Percentiles rank a stretch among this genome's conserved stretches.
These are phyloP conservation scores for Ispidina picta DNA, from an alignment of 2,797 vertebrate genomes.

Conservation along the genomic window DNA sequence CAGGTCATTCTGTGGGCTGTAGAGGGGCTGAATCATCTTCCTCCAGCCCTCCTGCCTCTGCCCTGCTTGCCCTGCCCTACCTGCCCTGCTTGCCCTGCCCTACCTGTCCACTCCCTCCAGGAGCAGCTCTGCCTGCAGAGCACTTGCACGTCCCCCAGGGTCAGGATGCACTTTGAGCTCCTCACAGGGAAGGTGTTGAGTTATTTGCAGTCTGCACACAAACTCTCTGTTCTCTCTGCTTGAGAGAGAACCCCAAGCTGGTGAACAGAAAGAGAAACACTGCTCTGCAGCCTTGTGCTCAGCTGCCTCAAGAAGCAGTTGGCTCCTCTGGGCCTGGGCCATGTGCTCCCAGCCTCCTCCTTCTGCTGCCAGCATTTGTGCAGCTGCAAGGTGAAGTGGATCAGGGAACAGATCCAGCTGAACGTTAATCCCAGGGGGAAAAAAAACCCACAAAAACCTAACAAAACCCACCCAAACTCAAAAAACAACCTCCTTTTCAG, in stretches of 20 bases:
- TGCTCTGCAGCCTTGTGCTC: neutral
- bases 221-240: neutral
- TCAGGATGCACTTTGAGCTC: neutral
- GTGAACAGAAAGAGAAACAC: neutral
- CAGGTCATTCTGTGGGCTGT: neutral
- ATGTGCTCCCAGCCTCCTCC: constrained; percentile 17
- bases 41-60: too few species aligned
- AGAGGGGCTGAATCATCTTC: accelerated
- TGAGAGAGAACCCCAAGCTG: neutral
- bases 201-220: neutral
- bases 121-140: neutral
- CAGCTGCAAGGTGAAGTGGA: constrained; percentile 69
- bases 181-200: neutral
- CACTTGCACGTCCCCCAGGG: accelerated
- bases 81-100: neutral
- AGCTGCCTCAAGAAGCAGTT: constrained; percentile 43
- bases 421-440: neutral
- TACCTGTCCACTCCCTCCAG: neutral
- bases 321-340: constrained; percentile 23
- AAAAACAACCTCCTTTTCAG: neutral
- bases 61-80: too few species aligned
- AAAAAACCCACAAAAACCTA: too few species aligned
- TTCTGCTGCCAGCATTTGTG: constrained; percentile 45
- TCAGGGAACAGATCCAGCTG: constrained; percentile 38
- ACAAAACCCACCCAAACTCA: neutral